These are phyloP conservation scores for Artibeus lituratus DNA, from an alignment of 2,797 vertebrate species.

Conservation along the genomic window DNA sequence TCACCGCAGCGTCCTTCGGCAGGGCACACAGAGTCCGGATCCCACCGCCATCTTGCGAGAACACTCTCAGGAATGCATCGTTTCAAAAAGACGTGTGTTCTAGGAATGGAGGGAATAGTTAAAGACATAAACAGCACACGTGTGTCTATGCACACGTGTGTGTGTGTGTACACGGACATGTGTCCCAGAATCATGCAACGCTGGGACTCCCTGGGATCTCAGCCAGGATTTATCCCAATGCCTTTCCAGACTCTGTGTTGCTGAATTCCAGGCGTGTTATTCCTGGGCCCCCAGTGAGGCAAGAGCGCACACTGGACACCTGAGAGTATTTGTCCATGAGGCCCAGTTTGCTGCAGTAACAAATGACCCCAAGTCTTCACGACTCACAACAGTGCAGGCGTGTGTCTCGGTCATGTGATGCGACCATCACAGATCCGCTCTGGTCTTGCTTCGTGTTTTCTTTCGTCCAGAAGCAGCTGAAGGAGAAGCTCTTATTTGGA, in stretches of 20 bases:
- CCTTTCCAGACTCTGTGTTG: not conserved
- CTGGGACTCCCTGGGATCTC: not conserved
- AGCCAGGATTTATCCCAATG: not conserved
- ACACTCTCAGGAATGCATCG: not conserved
- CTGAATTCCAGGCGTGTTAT: not conserved
- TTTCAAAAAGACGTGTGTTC: not conserved
- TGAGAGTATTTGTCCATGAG: not conserved
- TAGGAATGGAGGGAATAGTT: not conserved
- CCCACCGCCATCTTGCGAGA: not conserved
- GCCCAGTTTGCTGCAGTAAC: not conserved
- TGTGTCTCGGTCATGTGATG: not conserved
- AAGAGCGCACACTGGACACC: not conserved
- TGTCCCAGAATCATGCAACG: not conserved
- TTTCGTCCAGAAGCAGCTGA: not conserved
- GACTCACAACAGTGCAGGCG: not conserved
- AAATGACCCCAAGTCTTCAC: not conserved
- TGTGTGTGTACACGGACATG: not conserved
- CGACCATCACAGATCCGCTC: not conserved
- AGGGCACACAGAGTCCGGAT: no score
- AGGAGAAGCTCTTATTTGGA: not conserved
- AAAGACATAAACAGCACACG: not conserved
- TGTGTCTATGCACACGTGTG: not conserved
- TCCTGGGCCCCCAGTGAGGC: not conserved
- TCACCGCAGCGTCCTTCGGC: accelerated
- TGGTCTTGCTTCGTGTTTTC: not conserved